These are phyloP conservation scores for Drosophila putrida DNA, from an alignment of 2,888 invertebrate species.

Conservation along the genomic window DNA sequence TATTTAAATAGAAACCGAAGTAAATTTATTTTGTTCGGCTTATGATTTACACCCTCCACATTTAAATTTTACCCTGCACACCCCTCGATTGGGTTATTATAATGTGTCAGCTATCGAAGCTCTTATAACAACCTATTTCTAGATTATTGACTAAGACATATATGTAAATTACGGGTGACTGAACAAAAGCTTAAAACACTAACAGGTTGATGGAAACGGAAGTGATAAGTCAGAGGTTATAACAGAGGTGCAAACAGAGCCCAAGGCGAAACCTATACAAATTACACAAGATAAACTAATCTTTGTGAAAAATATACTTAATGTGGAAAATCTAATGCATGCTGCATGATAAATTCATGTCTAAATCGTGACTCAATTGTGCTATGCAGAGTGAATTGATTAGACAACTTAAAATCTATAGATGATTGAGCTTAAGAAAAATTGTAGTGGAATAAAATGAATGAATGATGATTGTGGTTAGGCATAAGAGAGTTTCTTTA, in stretches of 20 bases:
- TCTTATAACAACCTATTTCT: slow-evolving; percentile 19
- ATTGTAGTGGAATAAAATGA: background rate
- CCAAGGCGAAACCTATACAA: slow-evolving; percentile 19
- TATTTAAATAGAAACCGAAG: too few species aligned
- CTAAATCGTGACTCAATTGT: slow-evolving; percentile 15
- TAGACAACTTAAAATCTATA: background rate
- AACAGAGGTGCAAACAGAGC: slow-evolving; percentile 8
- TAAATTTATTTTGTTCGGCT: too few species aligned
- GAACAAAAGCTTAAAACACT: slow-evolving; percentile 16
- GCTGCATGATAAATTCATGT: slow-evolving; percentile 13
- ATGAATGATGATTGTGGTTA: background rate
- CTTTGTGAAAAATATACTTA: background rate
- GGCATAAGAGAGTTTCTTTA: background rate
- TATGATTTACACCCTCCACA: too few species aligned
- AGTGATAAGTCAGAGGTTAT: slow-evolving; percentile 25
- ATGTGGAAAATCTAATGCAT: slow-evolving; percentile 13
- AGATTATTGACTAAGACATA: slow-evolving; percentile 30
- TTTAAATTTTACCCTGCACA: background rate
- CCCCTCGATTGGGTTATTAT: background rate
- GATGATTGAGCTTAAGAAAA: background rate
- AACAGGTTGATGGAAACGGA: slow-evolving; percentile 28
- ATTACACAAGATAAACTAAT: slow-evolving; percentile 27
- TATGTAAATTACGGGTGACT: slow-evolving; percentile 44
- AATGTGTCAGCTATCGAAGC: background rate
- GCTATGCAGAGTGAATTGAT: slow-evolving; percentile 1